Evolutionary conservation across 2,888 invertebrate species (phyloP).

Genomic region (Andricus curvator): DNA sequence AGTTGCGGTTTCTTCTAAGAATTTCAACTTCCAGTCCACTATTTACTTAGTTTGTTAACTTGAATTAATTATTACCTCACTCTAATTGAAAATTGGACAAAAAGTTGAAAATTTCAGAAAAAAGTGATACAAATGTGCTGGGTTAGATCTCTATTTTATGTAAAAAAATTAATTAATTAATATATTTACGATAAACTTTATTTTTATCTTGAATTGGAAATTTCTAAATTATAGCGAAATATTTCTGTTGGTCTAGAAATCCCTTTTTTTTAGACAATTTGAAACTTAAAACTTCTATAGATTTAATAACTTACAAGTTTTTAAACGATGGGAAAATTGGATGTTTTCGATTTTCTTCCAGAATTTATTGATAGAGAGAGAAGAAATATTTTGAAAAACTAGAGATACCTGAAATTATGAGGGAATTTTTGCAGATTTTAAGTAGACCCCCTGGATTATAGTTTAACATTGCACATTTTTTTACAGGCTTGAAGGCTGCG

Average conservation of each 20-base stretch:
- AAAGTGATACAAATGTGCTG: too few species aligned
- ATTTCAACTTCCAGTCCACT: too few species aligned
- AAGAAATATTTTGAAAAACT: not conserved
- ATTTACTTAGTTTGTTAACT: too few species aligned
- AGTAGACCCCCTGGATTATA: not conserved
- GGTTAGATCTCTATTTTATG: not conserved
- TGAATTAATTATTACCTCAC: too few species aligned
- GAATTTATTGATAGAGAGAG: not conserved
- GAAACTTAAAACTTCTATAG: not conserved
- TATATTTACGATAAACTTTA: not conserved
- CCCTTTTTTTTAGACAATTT: not conserved
- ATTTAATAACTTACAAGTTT: not conserved
- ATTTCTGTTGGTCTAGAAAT: not conserved
- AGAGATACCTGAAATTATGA: not conserved
- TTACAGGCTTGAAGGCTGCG: too few species aligned
- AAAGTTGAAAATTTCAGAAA: too few species aligned
- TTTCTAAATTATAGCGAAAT: not conserved
- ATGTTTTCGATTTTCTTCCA: not conserved
- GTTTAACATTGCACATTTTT: too few species aligned
- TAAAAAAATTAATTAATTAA: not conserved
- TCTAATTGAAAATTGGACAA: too few species aligned
- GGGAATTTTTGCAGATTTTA: not conserved
- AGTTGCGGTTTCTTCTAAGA: too few species aligned
- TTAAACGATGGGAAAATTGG: not conserved
- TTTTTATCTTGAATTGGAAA: not conserved